Base-by-base conservation (phyloP, 37 sponge, comb jelly and placozoan genomes). In the Spongilla lacustris region DNA sequence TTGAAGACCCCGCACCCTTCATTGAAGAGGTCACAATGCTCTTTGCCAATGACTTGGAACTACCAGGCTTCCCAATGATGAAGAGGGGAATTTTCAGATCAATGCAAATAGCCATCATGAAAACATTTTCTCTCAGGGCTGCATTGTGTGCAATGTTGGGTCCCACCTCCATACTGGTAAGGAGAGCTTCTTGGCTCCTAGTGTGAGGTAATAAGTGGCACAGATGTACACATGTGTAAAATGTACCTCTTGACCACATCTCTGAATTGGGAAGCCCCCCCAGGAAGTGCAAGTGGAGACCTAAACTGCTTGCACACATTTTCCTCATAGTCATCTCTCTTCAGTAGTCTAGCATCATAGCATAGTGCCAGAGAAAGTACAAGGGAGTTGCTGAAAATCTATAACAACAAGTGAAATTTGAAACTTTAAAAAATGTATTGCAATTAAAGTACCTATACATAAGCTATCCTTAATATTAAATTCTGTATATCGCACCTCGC, bases 101-200 rank as follows among this genome's bases (percentile, higher is more conserved):
- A 67, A 90, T 86, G 67, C 94, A 93, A 30, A 93, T 87, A 17
- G 87, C 83, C 94, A 93, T 93, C 94, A 93, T 93, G 50, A 93
- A 90, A 8, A 93, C 85, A 83, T 93, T 93, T 76, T 93, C 94
- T 29, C 80, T 81, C 24, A 93, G 87, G 13, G 94, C 94, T 32
- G 74, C 77, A 78, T 93, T 93, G 50, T 66, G 48, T 36, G 90
- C 94, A 75, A 93, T 89, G 68, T 93, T 84, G 10, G 69, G 68
- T 27, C 84, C 87, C 75, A 94, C 81, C 35, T 80, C 74, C 84
- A 94, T 83, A 28, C 87, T 84, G 46, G 88, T 78, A 25, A 94
- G 81, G 13, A 94, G 58, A 6, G 76, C 83, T 17, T 81, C 79
- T 74, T 94, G 92, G 73, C 86, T 86, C 0, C 92, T 91, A 34